Percentiles rank a stretch among this genome's conserved stretches.
Conservation (phyloP, 2,888 invertebrate genomes). For the Stegana nigrithorax region DNA sequence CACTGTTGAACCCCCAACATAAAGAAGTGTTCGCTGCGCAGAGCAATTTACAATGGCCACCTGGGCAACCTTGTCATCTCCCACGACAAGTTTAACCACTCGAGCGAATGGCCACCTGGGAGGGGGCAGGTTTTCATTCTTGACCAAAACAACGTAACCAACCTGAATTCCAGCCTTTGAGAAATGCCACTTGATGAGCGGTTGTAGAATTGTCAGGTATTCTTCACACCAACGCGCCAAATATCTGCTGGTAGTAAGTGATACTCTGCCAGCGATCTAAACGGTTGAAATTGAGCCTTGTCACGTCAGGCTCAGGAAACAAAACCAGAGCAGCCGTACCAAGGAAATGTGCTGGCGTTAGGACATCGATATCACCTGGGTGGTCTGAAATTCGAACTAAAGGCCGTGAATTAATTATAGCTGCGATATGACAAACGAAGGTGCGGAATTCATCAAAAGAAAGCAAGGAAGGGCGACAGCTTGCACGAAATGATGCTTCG, state of each 20-base stretch:
- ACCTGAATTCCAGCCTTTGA: background rate
- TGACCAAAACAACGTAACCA: background rate
- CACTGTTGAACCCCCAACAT: too few relatives aligned
- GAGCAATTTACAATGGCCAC: background rate
- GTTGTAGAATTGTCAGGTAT: constrained; percentile 30
- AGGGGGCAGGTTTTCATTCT: too few relatives aligned
- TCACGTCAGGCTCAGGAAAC: constrained; percentile 28
- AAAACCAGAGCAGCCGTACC: constrained; percentile 25
- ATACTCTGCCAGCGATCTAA: constrained; percentile 29
- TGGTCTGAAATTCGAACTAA: constrained; percentile 26
- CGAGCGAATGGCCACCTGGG: background rate
- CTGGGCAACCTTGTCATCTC: background rate
- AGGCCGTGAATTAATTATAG: constrained; percentile 33
- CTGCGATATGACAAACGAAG: constrained; percentile 31
- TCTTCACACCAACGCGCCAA: constrained; percentile 29
- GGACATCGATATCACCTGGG: constrained; percentile 24
- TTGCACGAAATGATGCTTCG: constrained; percentile 31
- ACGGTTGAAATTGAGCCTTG: constrained; percentile 25
- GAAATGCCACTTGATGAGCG: constrained; percentile 31
- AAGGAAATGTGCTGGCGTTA: constrained; percentile 31
- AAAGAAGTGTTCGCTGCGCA: too few relatives aligned
- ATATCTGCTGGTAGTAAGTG: constrained; percentile 25
- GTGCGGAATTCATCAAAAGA: constrained; percentile 35
- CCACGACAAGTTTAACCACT: background rate
- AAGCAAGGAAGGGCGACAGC: constrained; percentile 23